Evolutionary conservation across 1,140 invertebrate species (phyloP), one percentile per base, ranked within the genome.

Genomic region (Microplitis demolitor): DNA sequence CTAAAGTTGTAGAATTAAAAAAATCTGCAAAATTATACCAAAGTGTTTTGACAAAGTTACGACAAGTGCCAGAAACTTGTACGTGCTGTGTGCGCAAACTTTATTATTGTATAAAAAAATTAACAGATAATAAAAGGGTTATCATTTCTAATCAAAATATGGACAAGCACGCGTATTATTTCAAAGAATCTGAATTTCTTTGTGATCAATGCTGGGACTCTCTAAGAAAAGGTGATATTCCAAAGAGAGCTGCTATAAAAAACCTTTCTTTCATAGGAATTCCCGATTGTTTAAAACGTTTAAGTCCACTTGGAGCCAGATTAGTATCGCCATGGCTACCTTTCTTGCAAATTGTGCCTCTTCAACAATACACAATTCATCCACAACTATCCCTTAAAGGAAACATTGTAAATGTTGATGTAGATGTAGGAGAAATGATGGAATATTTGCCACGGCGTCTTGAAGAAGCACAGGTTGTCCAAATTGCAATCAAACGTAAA

Each of bases 341-440:
- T 1, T 62, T 62, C 3, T 39, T 62, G 31, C 60, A 71, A 71
- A 58, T 71, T 5, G 37, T 45, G 13, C 58, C 69, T 9, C 51
- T 54, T 4, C 37, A 53, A 54, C 60, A 61, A 1, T 71, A 0
- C 16, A 45, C 69, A 33, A 8, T 51, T 3, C 64, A 71, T 64
- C 60, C 69, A n/a, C 61, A 71, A 37, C 63, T 71, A 37, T 71
- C 69, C 11, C 16, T 71, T 9, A 64, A 34, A 63, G 69, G 61
- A 9, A 71, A 50, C 53, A 51, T 71, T 31, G 69, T 71, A 8
- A 64, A 71, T 16, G 34, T 71, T 51, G 14, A 50, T 1, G 69
- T 71, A n/a, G 45, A 71, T n/a, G 51, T 71, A 3, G 33, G 61
- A 6, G 35, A 63, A n/a, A 71, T 71, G 69, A 51, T 71, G 39